These are phyloP conservation scores for Hydrozoanthus tunicans DNA, from an alignment of 64 coral and sea anemone species.

Conservation along the genomic window DNA sequence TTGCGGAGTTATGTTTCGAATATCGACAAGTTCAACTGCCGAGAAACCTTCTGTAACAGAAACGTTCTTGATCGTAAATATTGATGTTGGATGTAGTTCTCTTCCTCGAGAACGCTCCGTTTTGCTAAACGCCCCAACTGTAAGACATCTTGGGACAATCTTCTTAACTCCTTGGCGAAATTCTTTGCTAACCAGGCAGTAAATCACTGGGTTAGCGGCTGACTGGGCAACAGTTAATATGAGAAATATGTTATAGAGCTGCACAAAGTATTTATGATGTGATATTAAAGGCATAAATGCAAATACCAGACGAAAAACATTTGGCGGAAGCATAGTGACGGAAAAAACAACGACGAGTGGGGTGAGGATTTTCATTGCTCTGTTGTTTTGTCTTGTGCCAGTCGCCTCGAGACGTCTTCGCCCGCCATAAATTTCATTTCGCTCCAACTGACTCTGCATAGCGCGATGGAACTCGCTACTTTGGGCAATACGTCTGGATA, in stretches of 20 bases:
- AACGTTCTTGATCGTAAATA: neutral
- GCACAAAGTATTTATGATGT: neutral
- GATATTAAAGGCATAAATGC: neutral
- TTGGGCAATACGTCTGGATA: conserved; percentile 35
- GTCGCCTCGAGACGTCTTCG: neutral
- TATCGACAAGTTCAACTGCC: neutral
- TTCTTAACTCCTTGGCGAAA: conserved; percentile 34
- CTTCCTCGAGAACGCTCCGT: neutral
- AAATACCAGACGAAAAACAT: conserved; percentile 17
- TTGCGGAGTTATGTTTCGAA: neutral
- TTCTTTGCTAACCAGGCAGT: conserved; percentile 52
- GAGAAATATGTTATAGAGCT: conserved; percentile 29
- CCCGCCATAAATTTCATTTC: neutral
- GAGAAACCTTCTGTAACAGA: neutral
- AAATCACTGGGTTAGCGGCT: conserved; percentile 28
- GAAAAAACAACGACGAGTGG: conserved; percentile 19
- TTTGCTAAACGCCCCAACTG: neutral
- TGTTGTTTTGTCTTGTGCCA: conserved; percentile 22
- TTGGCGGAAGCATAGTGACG: conserved; percentile 15
- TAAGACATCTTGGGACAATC: neutral
- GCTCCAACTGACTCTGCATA: conserved; percentile 12
- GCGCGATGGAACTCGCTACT: conserved; percentile 35
- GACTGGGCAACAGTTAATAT: conserved; percentile 24
- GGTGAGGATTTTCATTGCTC: conserved; percentile 41
- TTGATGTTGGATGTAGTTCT: neutral